phyloP scores from a whole-genome alignment of 2,113 vertebrate genomes.

The Melanerpes formicivorus region DNA sequence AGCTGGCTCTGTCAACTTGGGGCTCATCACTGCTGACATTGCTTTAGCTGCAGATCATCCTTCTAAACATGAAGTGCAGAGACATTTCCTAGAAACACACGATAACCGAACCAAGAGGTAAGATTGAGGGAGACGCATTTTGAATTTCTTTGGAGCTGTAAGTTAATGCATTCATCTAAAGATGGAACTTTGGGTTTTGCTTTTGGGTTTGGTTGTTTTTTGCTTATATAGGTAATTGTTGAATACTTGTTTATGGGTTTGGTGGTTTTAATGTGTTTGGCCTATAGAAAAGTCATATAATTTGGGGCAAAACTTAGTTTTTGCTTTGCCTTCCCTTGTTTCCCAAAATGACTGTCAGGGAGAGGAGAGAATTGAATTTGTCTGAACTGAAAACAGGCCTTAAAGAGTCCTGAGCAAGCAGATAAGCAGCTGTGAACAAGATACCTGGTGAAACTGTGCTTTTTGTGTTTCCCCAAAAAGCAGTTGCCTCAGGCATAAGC shows the following conservation, averaged over 20 bases:
- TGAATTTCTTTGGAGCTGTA: not conserved
- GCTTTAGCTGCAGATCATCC: slow-evolving; percentile 94
- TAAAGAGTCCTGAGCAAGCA: not conserved
- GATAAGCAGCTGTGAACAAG: not conserved
- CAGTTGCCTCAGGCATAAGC: not conserved
- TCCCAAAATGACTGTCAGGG: not conserved
- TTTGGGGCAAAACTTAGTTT: not conserved
- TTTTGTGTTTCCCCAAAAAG: not conserved
- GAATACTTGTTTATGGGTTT: not conserved
- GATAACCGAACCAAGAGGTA: slow-evolving; percentile 92
- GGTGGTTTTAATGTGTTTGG: not conserved
- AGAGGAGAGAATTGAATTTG: not conserved
- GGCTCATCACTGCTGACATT: slow-evolving; percentile 93
- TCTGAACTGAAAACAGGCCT: not conserved
- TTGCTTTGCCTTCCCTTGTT: not conserved
- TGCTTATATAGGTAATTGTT: not conserved
- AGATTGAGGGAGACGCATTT: not conserved
- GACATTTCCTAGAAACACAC: slow-evolving; percentile 92
- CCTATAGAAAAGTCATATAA: not conserved
- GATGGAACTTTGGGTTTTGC: not conserved
- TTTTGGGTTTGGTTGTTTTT: not conserved
- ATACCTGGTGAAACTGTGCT: not conserved
- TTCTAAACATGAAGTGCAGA: slow-evolving; percentile 93
- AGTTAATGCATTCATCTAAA: not conserved
- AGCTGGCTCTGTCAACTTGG: slow-evolving; percentile 91